A percentile compares a stretch with the other conserved stretches of the same genome.
phyloP scores from a whole-genome alignment of 2,113 vertebrate species.

The Carollia perspicillata region DNA sequence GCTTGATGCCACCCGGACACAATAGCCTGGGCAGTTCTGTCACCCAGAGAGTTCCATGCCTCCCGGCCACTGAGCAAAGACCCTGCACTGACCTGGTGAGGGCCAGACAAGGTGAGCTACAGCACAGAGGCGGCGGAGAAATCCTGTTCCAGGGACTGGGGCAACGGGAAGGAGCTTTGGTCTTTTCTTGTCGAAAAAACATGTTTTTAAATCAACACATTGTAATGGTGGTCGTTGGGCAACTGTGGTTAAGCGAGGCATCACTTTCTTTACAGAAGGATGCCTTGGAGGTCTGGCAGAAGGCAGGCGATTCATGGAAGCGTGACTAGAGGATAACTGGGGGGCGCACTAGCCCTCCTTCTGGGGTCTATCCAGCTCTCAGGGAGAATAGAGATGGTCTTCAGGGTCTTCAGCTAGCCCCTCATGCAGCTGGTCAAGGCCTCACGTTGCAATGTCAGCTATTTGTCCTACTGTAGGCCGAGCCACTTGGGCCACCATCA shows the following conservation, averaged over 20 bases:
- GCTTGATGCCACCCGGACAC: neutral
- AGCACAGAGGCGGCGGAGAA: neutral
- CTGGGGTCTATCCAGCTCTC: neutral
- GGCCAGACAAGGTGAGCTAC: neutral
- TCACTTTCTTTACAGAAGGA: neutral
- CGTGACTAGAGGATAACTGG: neutral
- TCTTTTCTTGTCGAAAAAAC: neutral
- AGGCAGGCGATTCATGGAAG: neutral
- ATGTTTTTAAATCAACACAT: neutral
- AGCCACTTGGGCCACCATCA: neutral
- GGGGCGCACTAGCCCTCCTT: neutral
- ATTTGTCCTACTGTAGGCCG: no score
- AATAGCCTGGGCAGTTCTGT: neutral
- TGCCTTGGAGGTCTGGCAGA: neutral
- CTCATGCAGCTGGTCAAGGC: neutral
- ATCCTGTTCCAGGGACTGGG: no score
- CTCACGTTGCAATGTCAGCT: fast-evolving
- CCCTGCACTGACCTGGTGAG: neutral
- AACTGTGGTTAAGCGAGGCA: neutral
- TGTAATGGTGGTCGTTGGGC: neutral
- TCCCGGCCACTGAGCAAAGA: no score
- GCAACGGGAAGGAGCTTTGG: neutral
- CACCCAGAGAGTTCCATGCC: neutral
- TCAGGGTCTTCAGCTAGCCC: neutral
- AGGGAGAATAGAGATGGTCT: no score